Conservation (phyloP, 2,797 vertebrate genomes). For the Nannoperca australis region DNA sequence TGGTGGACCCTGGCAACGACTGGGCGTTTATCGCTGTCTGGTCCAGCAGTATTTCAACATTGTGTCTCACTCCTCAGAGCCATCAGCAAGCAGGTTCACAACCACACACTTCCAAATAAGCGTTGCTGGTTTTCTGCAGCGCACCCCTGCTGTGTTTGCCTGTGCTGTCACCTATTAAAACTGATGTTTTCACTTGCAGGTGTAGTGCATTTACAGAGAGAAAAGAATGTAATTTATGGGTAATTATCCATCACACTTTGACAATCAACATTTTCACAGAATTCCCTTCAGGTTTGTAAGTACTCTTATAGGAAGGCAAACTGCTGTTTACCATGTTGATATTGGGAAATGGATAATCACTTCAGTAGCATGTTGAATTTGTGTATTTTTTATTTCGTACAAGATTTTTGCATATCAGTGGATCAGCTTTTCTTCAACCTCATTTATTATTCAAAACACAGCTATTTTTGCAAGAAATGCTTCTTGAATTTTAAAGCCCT, state of each 20-base stretch:
- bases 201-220: conserved; percentile 35
- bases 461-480: conserved; percentile 37
- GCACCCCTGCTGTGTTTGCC: conserved; percentile 18
- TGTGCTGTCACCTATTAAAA: conserved; percentile 26
- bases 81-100: conserved; percentile 58
- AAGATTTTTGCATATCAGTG: conserved; percentile 56
- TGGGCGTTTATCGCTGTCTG: conserved; percentile 82
- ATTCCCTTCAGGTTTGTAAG: conserved; percentile 49
- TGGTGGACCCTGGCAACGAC: conserved; percentile 78
- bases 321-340: conserved; percentile 46
- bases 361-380: conserved; percentile 33
- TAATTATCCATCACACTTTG: conserved; percentile 62
- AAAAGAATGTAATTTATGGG: conserved; percentile 49
- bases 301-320: conserved; percentile 42
- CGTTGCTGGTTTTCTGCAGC: conserved; percentile 26
- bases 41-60: conserved; percentile 82
- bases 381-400: conserved; percentile 45
- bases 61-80: conserved; percentile 75
- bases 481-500: conserved; percentile 53
- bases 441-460: conserved; percentile 60
- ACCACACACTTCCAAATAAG: conserved; percentile 49
- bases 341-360: conserved; percentile 55
- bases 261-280: conserved; percentile 46
- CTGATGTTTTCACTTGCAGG: conserved; percentile 46
- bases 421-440: conserved; percentile 51